Conservation (phyloP, 2,888 invertebrate species). For the Ceratothoa steindachneri region DNA sequence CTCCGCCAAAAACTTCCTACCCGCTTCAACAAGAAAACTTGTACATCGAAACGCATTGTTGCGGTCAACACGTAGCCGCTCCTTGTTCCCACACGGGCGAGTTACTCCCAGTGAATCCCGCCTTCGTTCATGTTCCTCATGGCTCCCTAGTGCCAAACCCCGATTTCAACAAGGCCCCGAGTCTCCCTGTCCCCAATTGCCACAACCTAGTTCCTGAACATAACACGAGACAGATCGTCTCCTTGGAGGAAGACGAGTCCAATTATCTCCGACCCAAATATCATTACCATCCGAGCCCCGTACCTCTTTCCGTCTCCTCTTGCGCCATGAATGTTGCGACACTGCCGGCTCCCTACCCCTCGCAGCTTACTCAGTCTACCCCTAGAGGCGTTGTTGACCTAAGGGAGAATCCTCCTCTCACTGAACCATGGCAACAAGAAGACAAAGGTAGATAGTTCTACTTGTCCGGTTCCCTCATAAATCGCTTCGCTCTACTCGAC, state of each 20-base stretch:
- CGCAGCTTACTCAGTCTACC: neutral
- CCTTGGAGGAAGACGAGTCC: slow-evolving; percentile 24
- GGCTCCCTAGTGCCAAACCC: neutral
- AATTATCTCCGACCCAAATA: slow-evolving; percentile 39
- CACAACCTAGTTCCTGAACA: neutral
- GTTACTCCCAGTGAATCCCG: neutral
- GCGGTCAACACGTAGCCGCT: neutral
- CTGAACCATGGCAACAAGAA: slow-evolving; percentile 57
- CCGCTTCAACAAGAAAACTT: neutral
- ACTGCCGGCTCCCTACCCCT: neutral
- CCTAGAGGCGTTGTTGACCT: slow-evolving; percentile 66
- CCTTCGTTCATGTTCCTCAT: neutral
- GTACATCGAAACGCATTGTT: neutral
- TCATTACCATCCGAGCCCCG: neutral
- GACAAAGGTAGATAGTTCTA: slow-evolving; percentile 48
- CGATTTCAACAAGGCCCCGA: neutral
- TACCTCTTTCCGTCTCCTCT: neutral
- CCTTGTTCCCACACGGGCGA: neutral
- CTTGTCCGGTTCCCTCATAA: neutral
- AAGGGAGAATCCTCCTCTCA: slow-evolving; percentile 69
- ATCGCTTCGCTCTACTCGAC: neutral
- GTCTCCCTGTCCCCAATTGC: neutral
- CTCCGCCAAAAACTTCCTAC: neutral
- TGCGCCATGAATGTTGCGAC: neutral
- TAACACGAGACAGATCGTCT: neutral